phyloP scores from a whole-genome alignment of 2,888 invertebrate genomes.

The Drosophila acutilabella region DNA sequence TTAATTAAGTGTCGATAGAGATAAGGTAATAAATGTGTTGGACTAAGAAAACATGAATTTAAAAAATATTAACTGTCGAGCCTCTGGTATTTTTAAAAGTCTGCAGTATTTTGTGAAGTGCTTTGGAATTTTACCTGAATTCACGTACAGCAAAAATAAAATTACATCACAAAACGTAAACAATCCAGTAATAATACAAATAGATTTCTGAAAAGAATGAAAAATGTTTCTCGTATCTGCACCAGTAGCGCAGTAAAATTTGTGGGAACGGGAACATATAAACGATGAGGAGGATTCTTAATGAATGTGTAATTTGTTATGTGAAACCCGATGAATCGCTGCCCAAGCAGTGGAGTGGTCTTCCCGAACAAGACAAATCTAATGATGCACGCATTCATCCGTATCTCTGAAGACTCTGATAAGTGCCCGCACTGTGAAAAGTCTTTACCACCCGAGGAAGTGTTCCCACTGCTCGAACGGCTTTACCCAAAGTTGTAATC shows the following conservation, averaged over 20 bases:
- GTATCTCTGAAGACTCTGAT: too few relatives aligned
- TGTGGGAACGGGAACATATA: not conserved
- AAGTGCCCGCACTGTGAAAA: too few relatives aligned
- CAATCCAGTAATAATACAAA: not conserved
- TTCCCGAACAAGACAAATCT: too few relatives aligned
- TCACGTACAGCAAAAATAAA: not conserved
- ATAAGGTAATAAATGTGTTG: too few relatives aligned
- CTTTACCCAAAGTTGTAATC: too few relatives aligned
- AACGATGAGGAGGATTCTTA: constrained; percentile 7
- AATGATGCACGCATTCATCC: too few relatives aligned
- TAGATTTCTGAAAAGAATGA: not conserved
- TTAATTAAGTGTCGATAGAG: too few relatives aligned
- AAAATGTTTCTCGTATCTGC: constrained; percentile 27
- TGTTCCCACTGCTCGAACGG: too few relatives aligned
- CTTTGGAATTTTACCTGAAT: not conserved
- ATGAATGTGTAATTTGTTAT: constrained; percentile 8
- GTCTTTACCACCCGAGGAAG: too few relatives aligned
- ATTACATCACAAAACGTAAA: constrained; percentile 1
- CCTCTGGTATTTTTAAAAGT: not conserved
- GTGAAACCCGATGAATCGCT: not conserved
- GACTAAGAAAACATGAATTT: too few relatives aligned
- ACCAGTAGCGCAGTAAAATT: constrained; percentile 1
- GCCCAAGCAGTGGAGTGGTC: too few relatives aligned
- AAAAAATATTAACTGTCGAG: not conserved
- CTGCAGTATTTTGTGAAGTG: not conserved